Conservation (phyloP, 2,113 vertebrate species). For the Spea multiplicata region DNA sequence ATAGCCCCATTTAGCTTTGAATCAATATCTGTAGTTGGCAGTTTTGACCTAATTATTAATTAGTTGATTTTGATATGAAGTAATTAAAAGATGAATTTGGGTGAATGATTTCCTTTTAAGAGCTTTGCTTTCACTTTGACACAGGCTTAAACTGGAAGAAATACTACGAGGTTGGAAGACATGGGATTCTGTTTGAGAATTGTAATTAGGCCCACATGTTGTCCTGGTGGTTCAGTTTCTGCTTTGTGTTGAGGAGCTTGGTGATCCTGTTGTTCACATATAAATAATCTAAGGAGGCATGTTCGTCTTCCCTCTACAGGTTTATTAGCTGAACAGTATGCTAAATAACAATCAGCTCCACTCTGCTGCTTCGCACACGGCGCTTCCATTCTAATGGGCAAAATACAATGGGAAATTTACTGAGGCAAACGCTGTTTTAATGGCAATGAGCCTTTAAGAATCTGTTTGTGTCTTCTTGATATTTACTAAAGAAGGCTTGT, state of each 20-base stretch:
- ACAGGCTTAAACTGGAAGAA: not conserved
- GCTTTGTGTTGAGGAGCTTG: not conserved
- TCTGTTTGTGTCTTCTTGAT: not conserved
- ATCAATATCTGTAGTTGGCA: too few species aligned
- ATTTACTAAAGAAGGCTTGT: not conserved
- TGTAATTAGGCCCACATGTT: not conserved
- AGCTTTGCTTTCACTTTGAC: not conserved
- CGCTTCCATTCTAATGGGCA: not conserved
- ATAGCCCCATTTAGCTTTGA: too few species aligned
- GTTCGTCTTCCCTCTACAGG: not conserved
- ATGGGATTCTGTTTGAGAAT: not conserved
- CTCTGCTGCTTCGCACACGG: not conserved
- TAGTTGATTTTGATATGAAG: too few species aligned
- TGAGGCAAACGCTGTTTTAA: not conserved
- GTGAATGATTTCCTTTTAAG: not conserved
- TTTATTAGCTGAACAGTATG: constrained; percentile 5
- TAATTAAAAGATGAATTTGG: not conserved
- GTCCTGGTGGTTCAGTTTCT: not conserved
- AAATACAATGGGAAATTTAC: constrained; percentile 3
- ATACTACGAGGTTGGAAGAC: not conserved
- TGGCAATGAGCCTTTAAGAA: constrained; percentile 2
- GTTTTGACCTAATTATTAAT: too few species aligned
- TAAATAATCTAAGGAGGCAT: not conserved
- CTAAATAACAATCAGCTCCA: constrained; percentile 1
- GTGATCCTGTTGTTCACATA: not conserved